Evolutionary conservation across 2,113 vertebrate genomes (phyloP).

Genomic region (Gracilinanus agilis): DNA sequence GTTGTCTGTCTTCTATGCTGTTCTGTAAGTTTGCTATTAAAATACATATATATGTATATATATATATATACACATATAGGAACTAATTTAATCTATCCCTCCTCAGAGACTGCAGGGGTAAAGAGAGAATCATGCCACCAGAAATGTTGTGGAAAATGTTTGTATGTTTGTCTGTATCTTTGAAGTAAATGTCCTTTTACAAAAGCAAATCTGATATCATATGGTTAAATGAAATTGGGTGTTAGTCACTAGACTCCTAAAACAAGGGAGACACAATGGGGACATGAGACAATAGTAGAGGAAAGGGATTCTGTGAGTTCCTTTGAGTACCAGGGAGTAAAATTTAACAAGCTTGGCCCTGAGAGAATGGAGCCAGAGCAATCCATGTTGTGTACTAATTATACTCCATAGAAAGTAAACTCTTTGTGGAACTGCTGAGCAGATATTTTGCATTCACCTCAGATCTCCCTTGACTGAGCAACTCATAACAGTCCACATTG

Average conservation of each 20-base stretch:
- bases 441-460: background rate
- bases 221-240: background rate
- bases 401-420: background rate
- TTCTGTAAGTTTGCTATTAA: constrained; percentile 94
- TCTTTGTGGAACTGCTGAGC: background rate
- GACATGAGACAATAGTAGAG: background rate
- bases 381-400: background rate
- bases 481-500: background rate
- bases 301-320: background rate
- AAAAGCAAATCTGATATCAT: background rate
- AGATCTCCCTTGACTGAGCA: background rate
- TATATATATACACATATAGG: background rate
- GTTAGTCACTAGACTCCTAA: background rate
- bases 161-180: background rate
- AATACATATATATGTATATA: constrained; percentile 81
- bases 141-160: background rate
- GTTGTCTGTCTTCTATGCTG: constrained; percentile 92
- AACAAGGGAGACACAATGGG: background rate
- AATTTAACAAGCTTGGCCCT: background rate
- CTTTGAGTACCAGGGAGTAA: background rate
- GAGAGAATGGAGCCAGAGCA: background rate
- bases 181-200: background rate
- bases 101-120: background rate
- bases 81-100: background rate
- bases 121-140: background rate